Evolutionary conservation across 2,888 invertebrate species (phyloP).

Genomic region (Polydrusus pterygomalis): DNA sequence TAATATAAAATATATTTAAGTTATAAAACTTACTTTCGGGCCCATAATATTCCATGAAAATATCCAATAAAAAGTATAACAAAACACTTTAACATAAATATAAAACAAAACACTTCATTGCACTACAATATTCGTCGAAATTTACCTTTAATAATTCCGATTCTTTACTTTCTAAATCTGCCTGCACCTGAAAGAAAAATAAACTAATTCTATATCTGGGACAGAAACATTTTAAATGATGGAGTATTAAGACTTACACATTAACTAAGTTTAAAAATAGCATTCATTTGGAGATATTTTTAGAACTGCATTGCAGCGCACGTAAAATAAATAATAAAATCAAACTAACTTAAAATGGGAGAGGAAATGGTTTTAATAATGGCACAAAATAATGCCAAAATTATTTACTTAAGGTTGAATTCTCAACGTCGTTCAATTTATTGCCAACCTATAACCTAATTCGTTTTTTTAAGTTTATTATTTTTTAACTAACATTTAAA

Average conservation of each 20-base stretch:
- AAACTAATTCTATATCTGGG: slow-evolving; percentile 46
- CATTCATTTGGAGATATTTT: slow-evolving; percentile 6
- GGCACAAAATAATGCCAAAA: background rate
- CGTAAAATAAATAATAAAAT: background rate
- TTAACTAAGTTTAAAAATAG: slow-evolving; percentile 10
- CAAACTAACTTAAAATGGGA: background rate
- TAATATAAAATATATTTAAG: too few species aligned
- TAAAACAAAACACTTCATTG: background rate
- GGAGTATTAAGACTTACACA: background rate
- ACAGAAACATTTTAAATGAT: slow-evolving; percentile 5
- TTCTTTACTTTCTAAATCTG: slow-evolving; percentile 49
- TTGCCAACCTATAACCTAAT: too few species aligned
- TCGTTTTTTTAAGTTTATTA: too few species aligned
- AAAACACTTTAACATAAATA: background rate
- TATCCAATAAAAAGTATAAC: background rate
- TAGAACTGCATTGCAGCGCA: slow-evolving; percentile 29
- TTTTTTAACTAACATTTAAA: too few species aligned
- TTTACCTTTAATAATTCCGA: slow-evolving; percentile 48
- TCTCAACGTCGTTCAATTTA: too few species aligned
- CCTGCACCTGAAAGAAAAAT: slow-evolving; percentile 57
- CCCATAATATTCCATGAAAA: background rate
- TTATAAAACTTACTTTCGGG: slow-evolving; percentile 4
- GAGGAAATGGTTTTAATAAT: background rate
- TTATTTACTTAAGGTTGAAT: too few species aligned
- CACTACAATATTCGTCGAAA: background rate